Conservation (phyloP, 2,888 invertebrate genomes). For the Troglohyphantes excavatus region DNA sequence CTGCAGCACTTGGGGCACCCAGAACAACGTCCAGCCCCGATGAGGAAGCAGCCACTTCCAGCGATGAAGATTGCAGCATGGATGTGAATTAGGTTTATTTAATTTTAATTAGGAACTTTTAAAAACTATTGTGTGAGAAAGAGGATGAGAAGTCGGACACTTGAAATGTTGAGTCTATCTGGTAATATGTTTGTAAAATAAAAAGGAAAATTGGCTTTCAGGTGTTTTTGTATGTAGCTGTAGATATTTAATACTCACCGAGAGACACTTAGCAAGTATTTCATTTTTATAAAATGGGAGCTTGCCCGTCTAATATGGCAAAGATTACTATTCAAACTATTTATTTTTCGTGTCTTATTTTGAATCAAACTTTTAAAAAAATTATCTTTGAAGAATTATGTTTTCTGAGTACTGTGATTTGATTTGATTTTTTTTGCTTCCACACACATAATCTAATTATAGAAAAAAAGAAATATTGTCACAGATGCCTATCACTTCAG, state of each 20-base stretch:
- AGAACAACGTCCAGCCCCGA: constrained; percentile 68
- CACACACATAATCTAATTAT: background rate
- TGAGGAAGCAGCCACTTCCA: constrained; percentile 66
- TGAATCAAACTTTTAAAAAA: constrained; percentile 59
- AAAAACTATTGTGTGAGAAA: constrained; percentile 30
- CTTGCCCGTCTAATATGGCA: constrained; percentile 52
- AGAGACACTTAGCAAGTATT: constrained; percentile 71
- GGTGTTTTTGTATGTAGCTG: constrained; percentile 72
- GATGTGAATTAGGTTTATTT: constrained; percentile 72
- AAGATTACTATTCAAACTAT: constrained; percentile 45
- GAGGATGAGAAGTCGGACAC: constrained; percentile 38
- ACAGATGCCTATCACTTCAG: constrained; percentile 47
- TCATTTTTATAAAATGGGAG: constrained; percentile 71
- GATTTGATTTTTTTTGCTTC: constrained; percentile 39
- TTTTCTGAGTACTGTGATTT: constrained; percentile 66
- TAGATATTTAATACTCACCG: constrained; percentile 68
- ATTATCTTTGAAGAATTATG: constrained; percentile 49
- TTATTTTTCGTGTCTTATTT: constrained; percentile 51
- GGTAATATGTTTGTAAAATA: constrained; percentile 22
- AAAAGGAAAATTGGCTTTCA: constrained; percentile 51
- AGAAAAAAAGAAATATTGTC: background rate
- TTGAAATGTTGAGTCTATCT: constrained; percentile 31
- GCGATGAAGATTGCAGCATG: constrained; percentile 78
- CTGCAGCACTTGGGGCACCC: constrained; percentile 77
- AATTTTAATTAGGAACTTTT: constrained; percentile 41